These are phyloP conservation scores for Empidonax traillii DNA, from an alignment of 2,113 vertebrate genomes.

Conservation along the genomic window DNA sequence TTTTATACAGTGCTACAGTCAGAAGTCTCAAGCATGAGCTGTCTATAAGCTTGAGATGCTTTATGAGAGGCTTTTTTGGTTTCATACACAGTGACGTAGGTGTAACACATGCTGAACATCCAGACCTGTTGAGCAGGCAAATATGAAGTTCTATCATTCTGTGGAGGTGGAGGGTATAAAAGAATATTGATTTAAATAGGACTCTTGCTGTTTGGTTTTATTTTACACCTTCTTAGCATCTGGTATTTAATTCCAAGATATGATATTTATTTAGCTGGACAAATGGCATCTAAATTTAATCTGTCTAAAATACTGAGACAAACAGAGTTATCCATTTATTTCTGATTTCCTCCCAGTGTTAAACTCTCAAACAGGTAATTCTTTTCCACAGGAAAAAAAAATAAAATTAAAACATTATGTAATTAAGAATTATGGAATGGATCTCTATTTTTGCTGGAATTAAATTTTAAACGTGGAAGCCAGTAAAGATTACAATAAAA, in stretches of 20 bases:
- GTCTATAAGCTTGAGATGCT: neutral
- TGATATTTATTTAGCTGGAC: neutral
- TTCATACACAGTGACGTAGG: neutral
- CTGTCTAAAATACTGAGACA: neutral
- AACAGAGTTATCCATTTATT: neutral
- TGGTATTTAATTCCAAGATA: neutral
- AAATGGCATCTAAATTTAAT: neutral
- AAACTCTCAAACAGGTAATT: neutral
- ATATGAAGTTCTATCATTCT: neutral
- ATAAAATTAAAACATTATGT: too few species aligned
- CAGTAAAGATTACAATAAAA: neutral
- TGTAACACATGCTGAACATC: slow-evolving; percentile 15
- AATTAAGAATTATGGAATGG: neutral
- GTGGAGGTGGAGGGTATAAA: slow-evolving; percentile 3
- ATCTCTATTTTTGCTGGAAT: neutral
- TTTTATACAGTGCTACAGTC: neutral
- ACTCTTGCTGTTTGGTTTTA: neutral
- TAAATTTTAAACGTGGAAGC: neutral
- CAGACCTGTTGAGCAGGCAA: slow-evolving; percentile 12
- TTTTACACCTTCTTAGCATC: slow-evolving; percentile 35
- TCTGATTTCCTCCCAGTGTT: neutral
- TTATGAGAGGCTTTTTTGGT: neutral
- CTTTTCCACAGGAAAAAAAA: neutral
- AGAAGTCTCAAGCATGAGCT: neutral
- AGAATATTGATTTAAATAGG: neutral